Base-by-base conservation (phyloP, 2,113 vertebrate genomes). In the Shinisaurus crocodilurus region DNA sequence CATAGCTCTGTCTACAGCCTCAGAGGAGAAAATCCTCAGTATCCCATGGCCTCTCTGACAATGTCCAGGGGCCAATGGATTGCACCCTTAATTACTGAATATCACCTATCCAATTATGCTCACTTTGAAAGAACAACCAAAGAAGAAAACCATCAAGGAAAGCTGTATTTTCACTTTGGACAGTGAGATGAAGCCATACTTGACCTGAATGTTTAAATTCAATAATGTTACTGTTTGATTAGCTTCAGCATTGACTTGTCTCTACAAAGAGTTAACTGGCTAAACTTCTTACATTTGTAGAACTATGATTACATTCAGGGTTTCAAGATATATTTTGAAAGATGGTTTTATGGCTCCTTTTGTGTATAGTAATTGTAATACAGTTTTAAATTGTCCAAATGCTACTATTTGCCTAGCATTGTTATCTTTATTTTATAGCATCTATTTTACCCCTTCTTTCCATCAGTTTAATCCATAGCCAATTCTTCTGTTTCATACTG, bases 241-340 rank as follows among this genome's bases (percentile, higher is more conserved):
- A 79, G 40, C 86, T 79, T 67, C 86, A 80, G 60, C 75, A 67
- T n/a, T 80, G 40, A 77, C 57, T 77, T 48, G 43, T 27, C 40
- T 48, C 43, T 79, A 32, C 20, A 48, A n/a, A 79, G 40, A 67
- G 67, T 88, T 80, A 65, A 67, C 60, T 25, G 20, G 67, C 57
- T 67, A 88, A 88, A 48, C 75, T 80, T 57, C 75, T 88, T 79
- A 48, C 60, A 67, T n/a, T 87, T 88, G 8, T 16, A 76, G 20
- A 79, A 88, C 79, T 88, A 48, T 75, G 75, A 65, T 88, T 79
- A 88, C 34, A 45, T 7, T 25, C 57, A 67, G 40, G 65, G 32
- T 79, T 88, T 65, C 18, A 20, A 88, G 15, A 48, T 32, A 3
- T 67, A 67, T 67, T 88, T 67, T 67, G 60, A 77, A 48, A 63